A percentile compares a stretch with the other conserved stretches of the same genome.
phyloP scores from a whole-genome alignment of 2,113 vertebrate genomes.

The Scomber scombrus region DNA sequence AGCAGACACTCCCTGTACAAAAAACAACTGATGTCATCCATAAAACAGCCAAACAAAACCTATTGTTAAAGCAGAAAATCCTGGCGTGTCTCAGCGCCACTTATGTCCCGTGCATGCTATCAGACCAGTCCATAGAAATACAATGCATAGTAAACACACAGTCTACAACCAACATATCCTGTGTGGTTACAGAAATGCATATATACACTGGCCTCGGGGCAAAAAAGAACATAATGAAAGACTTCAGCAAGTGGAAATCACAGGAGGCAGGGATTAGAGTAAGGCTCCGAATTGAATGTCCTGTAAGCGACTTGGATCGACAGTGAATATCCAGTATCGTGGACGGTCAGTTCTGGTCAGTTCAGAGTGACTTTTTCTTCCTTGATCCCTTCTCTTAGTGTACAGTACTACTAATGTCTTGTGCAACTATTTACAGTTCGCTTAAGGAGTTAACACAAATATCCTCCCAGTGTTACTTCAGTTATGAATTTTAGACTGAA shows the following conservation, averaged over 20 bases:
- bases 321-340: background rate
- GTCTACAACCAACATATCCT: constrained; percentile 46
- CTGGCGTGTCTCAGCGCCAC: background rate
- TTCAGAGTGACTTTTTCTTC: constrained; percentile 3
- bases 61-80: constrained; percentile 53
- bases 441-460: constrained; percentile 20
- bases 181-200: constrained; percentile 62
- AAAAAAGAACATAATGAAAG: constrained; percentile 67
- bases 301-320: constrained; percentile 1
- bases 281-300: constrained; percentile 1
- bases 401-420: background rate
- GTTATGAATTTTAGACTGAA: background rate
- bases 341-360: background rate
- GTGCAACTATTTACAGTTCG: background rate
- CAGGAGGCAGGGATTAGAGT: constrained; percentile 44
- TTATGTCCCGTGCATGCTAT: constrained; percentile 29
- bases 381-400: constrained; percentile 14
- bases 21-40: constrained; percentile 63
- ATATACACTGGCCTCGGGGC: constrained; percentile 21
- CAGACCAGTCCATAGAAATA: constrained; percentile 28
- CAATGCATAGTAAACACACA: constrained; percentile 62
- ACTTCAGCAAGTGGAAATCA: constrained; percentile 41
- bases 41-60: constrained; percentile 49
- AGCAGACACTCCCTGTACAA: constrained; percentile 22
- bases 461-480: background rate